Evolutionary conservation across 2,888 invertebrate genomes (phyloP).

Genomic region (Agriopis marginaria): DNA sequence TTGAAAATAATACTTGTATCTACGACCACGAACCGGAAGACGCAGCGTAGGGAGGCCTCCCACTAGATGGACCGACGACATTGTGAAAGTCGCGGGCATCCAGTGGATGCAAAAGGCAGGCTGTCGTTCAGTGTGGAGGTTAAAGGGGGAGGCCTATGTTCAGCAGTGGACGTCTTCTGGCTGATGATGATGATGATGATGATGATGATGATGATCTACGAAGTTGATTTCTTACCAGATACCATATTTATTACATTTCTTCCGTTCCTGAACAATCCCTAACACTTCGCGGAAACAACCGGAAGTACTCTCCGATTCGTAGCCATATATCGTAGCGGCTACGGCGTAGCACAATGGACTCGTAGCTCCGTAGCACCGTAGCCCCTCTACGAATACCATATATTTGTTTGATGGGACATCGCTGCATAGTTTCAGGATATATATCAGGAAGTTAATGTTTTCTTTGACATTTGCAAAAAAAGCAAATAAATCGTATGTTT

Average conservation of each 20-base stretch:
- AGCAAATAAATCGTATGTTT: conserved; percentile 49
- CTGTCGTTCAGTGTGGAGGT: too few species aligned
- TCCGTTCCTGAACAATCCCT: neutral
- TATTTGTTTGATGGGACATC: conserved; percentile 47
- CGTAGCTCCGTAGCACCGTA: conserved; percentile 54
- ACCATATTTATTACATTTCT: conserved; percentile 4
- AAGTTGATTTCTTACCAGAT: neutral
- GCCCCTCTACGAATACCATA: conserved; percentile 41
- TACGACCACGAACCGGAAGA: too few species aligned
- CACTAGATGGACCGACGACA: too few species aligned
- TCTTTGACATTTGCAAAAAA: conserved; percentile 49
- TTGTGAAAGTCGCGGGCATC: too few species aligned
- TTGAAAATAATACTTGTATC: too few species aligned
- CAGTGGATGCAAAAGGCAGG: too few species aligned
- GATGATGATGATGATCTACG: too few species aligned
- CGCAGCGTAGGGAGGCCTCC: too few species aligned
- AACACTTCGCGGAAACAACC: conserved; percentile 30
- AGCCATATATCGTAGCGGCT: conserved; percentile 58
- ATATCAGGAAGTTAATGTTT: conserved; percentile 20
- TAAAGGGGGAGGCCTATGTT: too few species aligned
- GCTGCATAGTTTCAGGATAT: conserved; percentile 34
- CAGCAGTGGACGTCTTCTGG: too few species aligned
- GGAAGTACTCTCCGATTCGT: conserved; percentile 58
- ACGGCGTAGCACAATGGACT: conserved; percentile 64
- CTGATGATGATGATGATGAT: too few species aligned